Conservation (phyloP, 2,113 vertebrate genomes). For the Benitochromis conjunctus region DNA sequence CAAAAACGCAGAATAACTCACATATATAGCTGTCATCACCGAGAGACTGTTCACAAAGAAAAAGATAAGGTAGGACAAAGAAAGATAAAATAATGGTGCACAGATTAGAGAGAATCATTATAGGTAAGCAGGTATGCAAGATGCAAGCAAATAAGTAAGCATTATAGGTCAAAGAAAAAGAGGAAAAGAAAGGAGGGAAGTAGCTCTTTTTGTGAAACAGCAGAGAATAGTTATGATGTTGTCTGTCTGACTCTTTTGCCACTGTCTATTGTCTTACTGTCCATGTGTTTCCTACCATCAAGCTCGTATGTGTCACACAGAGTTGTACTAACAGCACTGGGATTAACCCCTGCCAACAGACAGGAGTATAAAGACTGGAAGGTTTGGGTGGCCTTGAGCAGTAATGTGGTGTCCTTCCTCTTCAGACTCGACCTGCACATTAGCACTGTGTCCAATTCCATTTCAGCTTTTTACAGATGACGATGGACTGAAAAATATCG, state of each 20-base stretch:
- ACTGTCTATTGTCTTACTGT: constrained; percentile 51
- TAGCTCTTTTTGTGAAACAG: not conserved
- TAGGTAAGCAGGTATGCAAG: not conserved
- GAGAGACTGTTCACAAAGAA: not conserved
- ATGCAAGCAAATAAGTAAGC: not conserved
- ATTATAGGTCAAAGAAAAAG: not conserved
- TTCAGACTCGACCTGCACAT: not conserved
- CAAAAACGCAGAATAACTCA: not conserved
- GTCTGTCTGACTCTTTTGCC: constrained; percentile 1
- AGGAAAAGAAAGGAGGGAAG: not conserved
- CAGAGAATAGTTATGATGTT: not conserved
- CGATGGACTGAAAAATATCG: constrained; percentile 5
- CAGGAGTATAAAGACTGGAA: not conserved
- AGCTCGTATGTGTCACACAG: constrained; percentile 21
- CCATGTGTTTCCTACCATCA: constrained; percentile 65
- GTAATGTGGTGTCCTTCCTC: constrained; percentile 36
- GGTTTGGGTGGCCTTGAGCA: constrained; percentile 17
- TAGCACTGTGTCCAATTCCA: not conserved
- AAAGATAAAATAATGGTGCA: not conserved
- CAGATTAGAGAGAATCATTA: not conserved
- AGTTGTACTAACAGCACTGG: not conserved
- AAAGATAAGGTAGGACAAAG: not conserved
- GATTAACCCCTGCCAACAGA: constrained; percentile 31
- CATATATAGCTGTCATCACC: not conserved
- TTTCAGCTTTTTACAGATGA: not conserved